Evolutionary conservation across 2,888 invertebrate species (phyloP).

Genomic region (Nomada ferruginata): DNA sequence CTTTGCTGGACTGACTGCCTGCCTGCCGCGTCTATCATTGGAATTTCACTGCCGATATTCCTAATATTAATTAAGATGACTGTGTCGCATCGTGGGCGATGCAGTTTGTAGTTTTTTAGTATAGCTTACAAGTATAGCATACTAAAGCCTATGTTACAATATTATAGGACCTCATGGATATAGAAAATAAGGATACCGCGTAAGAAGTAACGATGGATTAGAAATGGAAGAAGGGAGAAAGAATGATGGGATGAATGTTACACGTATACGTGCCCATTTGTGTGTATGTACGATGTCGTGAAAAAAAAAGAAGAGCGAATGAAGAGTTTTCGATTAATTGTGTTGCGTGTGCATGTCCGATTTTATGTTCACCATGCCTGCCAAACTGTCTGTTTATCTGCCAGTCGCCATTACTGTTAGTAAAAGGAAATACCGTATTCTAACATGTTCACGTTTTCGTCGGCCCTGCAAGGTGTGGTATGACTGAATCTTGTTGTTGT

Average conservation of each 20-base stretch:
- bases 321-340: constrained; percentile 69
- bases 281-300: constrained; percentile 26
- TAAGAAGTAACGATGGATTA: constrained; percentile 59
- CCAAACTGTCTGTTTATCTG: constrained; percentile 82
- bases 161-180: constrained; percentile 78
- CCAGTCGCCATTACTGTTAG: constrained; percentile 79
- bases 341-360: constrained; percentile 73
- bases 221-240: constrained; percentile 52
- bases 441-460: constrained; percentile 71
- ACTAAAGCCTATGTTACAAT: constrained; percentile 81
- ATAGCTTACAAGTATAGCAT: constrained; percentile 80
- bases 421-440: constrained; percentile 61
- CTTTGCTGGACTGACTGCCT: constrained; percentile 79
- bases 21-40: constrained; percentile 83
- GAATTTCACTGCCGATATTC: constrained; percentile 85
- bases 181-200: constrained; percentile 66
- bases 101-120: constrained; percentile 77
- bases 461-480: constrained; percentile 74
- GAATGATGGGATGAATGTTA: constrained; percentile 26
- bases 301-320: constrained; percentile 34
- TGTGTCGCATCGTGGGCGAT: constrained; percentile 75
- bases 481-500: constrained; percentile 72
- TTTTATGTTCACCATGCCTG: constrained; percentile 78
- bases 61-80: constrained; percentile 79
- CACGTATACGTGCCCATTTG: neutral